phyloP scores from a whole-genome alignment of 35 echinoderm and acorn worm species.

The Strongylocentrotus purpuratus region DNA sequence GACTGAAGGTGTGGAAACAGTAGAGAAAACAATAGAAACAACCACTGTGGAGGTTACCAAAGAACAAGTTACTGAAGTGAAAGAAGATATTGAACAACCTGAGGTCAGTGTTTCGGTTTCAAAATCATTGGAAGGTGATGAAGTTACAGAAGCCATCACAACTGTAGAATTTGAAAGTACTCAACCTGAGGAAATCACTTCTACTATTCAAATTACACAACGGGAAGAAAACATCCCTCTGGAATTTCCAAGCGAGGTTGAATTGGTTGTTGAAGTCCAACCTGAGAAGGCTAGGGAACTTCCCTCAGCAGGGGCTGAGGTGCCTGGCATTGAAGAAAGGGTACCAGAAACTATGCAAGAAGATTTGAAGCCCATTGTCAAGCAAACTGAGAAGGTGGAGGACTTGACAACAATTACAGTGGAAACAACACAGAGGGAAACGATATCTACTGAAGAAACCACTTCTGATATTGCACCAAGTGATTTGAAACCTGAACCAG shows the following conservation, averaged over 20 bases:
- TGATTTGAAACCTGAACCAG: conserved; percentile 39
- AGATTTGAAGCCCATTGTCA: background rate
- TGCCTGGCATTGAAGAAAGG: background rate
- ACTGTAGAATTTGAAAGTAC: background rate
- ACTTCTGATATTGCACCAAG: conserved; percentile 42
- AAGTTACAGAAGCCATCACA: background rate
- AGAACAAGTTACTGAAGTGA: background rate
- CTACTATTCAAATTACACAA: conserved; percentile 2
- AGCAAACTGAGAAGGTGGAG: background rate
- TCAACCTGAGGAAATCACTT: background rate
- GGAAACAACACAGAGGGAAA: background rate
- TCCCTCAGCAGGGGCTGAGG: background rate
- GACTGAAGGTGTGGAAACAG: conserved; percentile 37
- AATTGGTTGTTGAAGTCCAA: background rate
- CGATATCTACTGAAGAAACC: background rate
- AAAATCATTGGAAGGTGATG: background rate
- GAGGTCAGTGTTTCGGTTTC: background rate
- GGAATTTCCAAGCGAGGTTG: background rate
- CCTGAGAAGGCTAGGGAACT: background rate
- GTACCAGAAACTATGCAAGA: background rate
- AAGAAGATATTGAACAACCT: background rate
- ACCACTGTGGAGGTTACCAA: conserved; percentile 25
- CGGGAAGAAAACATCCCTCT: background rate
- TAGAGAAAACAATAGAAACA: conserved; percentile 22
- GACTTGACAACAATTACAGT: background rate